phyloP scores from a whole-genome alignment of 2,797 vertebrate genomes.

The Periparus ater region DNA sequence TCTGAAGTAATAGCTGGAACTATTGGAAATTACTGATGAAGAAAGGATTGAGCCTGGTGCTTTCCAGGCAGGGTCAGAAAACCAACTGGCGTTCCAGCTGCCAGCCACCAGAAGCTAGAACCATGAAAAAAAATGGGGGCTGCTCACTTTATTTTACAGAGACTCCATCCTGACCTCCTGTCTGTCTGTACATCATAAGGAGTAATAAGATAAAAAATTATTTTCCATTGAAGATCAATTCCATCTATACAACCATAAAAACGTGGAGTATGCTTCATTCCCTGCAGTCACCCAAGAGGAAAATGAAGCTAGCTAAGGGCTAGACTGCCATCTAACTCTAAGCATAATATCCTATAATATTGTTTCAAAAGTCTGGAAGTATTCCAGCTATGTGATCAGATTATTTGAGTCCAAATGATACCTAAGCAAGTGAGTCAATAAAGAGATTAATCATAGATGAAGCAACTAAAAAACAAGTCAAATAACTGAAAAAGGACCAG shows the following conservation, averaged over 20 bases:
- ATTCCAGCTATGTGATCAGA: conserved; percentile 14
- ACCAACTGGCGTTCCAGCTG: neutral
- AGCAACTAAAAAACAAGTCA: neutral
- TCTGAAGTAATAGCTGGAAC: neutral
- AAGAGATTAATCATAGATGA: conserved; percentile 21
- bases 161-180: neutral
- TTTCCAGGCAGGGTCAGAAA: neutral
- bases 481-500: neutral
- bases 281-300: neutral
- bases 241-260: neutral
- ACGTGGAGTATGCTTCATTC: neutral
- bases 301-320: neutral
- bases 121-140: neutral
- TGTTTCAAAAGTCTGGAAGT: conserved; percentile 4
- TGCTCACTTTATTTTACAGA: neutral
- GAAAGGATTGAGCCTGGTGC: neutral
- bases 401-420: conserved; percentile 18
- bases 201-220: neutral
- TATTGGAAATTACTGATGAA: neutral
- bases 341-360: neutral
- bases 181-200: neutral
- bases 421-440: conserved; percentile 33
- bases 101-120: neutral
- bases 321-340: conserved; percentile 37
- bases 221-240: neutral